Percentiles rank a stretch among this genome's conserved stretches.
Conservation (phyloP, 2,888 invertebrate species). For the Drosophila dives region DNA sequence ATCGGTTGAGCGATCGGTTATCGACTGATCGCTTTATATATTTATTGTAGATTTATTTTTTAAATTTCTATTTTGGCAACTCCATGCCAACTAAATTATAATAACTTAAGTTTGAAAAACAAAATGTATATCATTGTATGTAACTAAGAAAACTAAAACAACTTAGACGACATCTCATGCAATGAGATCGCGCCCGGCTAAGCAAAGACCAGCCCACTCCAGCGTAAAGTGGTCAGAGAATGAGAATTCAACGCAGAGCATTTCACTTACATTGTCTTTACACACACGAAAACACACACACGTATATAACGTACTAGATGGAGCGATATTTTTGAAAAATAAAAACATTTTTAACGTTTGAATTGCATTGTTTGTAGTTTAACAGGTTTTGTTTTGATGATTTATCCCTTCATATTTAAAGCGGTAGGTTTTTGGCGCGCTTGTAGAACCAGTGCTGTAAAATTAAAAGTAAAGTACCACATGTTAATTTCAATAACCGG, state of each 20-base stretch:
- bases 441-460: slow-evolving; percentile 11
- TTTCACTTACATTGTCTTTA: slow-evolving; percentile 69
- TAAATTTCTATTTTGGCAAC: slow-evolving; percentile 57
- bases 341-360: slow-evolving; percentile 74
- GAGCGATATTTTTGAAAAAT: slow-evolving; percentile 77
- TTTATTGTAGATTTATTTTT: slow-evolving; percentile 76
- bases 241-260: slow-evolving; percentile 66
- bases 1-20: slow-evolving; percentile 34
- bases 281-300: slow-evolving; percentile 42
- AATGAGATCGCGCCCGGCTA: slow-evolving; percentile 60
- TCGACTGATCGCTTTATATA: slow-evolving; percentile 57
- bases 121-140: slow-evolving; percentile 69
- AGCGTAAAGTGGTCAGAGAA: slow-evolving; percentile 54
- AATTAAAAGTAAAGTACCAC: neutral
- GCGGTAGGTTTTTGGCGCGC: neutral
- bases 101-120: slow-evolving; percentile 62
- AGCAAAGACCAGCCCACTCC: slow-evolving; percentile 36
- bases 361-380: slow-evolving; percentile 25
- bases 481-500: neutral
- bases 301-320: slow-evolving; percentile 66
- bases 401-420: too few species aligned
- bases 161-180: slow-evolving; percentile 58
- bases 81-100: slow-evolving; percentile 69
- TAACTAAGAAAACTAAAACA: slow-evolving; percentile 47
- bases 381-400: too few species aligned